phyloP scores from a whole-genome alignment of 1,140 invertebrate species.

The Dolichoris vasculosae region DNA sequence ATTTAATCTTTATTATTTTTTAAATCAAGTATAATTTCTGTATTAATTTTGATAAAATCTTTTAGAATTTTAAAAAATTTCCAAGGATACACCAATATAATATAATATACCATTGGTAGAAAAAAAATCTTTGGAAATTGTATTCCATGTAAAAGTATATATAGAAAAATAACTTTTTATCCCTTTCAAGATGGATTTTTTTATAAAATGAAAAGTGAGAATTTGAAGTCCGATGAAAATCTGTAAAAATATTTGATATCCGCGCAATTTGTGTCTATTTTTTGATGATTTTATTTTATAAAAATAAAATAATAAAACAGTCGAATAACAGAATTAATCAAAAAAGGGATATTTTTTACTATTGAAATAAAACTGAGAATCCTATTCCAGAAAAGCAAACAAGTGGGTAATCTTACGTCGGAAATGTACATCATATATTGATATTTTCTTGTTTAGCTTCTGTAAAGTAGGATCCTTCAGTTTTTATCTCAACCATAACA shows the following conservation, averaged over 20 bases:
- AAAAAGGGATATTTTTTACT: neutral
- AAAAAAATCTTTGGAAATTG: too few species aligned
- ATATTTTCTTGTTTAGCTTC: conserved; percentile 4
- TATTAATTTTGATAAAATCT: too few species aligned
- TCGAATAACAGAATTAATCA: conserved; percentile 1
- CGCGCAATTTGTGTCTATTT: neutral
- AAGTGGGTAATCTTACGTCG: neutral
- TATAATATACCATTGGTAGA: too few species aligned
- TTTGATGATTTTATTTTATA: neutral
- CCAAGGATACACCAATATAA: too few species aligned
- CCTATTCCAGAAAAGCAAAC: neutral
- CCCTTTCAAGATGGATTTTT: neutral
- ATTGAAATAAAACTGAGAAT: neutral
- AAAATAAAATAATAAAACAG: neutral
- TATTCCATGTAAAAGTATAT: neutral
- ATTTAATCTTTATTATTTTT: too few species aligned
- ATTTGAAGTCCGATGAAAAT: neutral
- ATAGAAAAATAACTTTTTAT: neutral
- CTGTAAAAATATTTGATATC: neutral
- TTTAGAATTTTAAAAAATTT: too few species aligned
- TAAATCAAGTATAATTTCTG: too few species aligned
- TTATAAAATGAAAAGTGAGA: neutral
- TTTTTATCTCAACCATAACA: neutral
- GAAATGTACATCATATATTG: neutral
- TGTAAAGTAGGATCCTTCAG: neutral